A percentile compares a stretch with the other conserved stretches of the same genome.
Conservation (phyloP, 2,113 vertebrate genomes). For the Phasianus colchicus region DNA sequence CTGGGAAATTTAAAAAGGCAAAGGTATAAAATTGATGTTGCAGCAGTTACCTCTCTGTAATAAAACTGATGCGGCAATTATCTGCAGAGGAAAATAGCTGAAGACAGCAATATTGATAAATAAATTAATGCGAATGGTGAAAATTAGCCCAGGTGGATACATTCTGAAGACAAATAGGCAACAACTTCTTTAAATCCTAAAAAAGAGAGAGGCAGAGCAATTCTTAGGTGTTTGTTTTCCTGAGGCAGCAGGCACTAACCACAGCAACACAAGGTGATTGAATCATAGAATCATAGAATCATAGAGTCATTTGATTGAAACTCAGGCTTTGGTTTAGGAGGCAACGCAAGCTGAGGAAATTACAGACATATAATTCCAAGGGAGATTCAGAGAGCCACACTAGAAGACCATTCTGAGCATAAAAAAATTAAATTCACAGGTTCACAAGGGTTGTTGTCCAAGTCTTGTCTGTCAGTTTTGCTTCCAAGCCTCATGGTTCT, state of each 20-base stretch:
- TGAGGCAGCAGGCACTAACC: not conserved
- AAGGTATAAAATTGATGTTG: not conserved
- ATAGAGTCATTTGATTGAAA: not conserved
- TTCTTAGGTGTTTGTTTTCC: not conserved
- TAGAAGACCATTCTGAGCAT: not conserved
- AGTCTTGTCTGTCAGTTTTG: not conserved
- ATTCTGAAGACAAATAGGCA: not conserved
- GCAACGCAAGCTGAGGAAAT: not conserved
- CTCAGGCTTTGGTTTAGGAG: not conserved
- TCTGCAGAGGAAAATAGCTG: not conserved
- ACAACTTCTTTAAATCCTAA: not conserved
- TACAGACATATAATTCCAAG: not conserved
- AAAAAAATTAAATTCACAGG: not conserved
- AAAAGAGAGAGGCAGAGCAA: not conserved
- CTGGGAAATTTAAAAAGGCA: not conserved
- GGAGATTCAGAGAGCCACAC: not conserved
- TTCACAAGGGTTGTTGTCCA: not conserved
- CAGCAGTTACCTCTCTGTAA: not conserved
- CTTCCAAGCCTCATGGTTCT: not conserved
- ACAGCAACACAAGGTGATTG: not conserved
- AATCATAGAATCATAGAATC: no score
- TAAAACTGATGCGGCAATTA: not conserved
- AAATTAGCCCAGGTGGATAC: not conserved
- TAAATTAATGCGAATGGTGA: no score
- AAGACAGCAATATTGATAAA: not conserved